phyloP scores from a whole-genome alignment of 2,113 vertebrate species.

The Catharus fuscescens region DNA sequence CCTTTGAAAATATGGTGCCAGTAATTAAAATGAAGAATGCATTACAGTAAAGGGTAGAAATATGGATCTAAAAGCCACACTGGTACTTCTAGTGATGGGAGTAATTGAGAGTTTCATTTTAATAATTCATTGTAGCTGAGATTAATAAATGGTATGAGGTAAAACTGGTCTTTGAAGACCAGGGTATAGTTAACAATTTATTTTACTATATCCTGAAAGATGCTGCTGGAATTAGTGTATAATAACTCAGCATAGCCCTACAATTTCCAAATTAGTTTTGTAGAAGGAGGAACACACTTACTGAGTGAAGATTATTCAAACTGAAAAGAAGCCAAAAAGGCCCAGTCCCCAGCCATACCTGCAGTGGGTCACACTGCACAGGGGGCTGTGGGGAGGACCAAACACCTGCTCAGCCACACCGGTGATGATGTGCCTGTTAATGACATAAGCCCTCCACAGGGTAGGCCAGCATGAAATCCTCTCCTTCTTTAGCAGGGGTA shows the following conservation, averaged over 20 bases:
- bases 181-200: conserved; percentile 63
- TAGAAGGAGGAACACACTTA: not conserved
- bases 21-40: conserved; percentile 45
- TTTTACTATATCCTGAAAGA: conserved; percentile 38
- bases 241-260: not conserved
- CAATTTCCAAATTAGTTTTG: not conserved
- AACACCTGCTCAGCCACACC: not conserved
- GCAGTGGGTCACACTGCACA: not conserved
- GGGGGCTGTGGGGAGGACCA: not conserved
- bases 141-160: conserved; percentile 51
- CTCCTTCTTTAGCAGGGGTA: not conserved
- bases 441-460: not conserved
- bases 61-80: conserved; percentile 37
- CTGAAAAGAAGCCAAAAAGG: not conserved
- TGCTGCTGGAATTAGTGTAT: not conserved
- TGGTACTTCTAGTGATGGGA: conserved; percentile 59
- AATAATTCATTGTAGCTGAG: conserved; percentile 73
- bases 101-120: conserved; percentile 63
- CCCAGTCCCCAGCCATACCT: not conserved
- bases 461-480: not conserved
- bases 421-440: not conserved
- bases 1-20: conserved; percentile 38
- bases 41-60: conserved; percentile 42
- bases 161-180: conserved; percentile 35
- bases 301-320: not conserved